Evolutionary conservation across 2,113 vertebrate species (phyloP).

Genomic region (Drymodes brunneopygia): DNA sequence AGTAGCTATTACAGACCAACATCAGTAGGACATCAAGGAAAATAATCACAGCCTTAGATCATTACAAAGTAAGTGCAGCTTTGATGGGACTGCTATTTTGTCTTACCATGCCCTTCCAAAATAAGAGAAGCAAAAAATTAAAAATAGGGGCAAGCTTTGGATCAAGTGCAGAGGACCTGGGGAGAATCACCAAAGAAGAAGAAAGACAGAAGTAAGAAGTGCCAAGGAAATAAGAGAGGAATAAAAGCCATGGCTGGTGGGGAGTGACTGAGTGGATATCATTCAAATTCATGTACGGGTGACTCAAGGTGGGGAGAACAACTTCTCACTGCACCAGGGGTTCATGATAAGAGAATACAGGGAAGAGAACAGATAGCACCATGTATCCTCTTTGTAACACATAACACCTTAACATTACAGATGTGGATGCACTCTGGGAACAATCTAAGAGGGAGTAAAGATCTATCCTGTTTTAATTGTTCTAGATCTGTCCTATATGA

Average conservation of each 20-base stretch:
- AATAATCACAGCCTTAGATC: not conserved
- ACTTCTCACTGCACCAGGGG: not conserved
- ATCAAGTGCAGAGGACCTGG: not conserved
- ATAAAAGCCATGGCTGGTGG: not conserved
- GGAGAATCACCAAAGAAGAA: not conserved
- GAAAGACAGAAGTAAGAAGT: not conserved
- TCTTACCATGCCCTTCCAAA: not conserved
- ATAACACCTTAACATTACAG: not conserved
- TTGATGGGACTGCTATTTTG: not conserved
- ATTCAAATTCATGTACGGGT: not conserved
- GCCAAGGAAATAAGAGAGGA: not conserved
- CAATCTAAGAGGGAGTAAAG: not conserved
- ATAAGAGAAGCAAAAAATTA: not conserved
- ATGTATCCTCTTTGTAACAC: not conserved
- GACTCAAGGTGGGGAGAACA: not conserved
- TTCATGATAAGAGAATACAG: not conserved
- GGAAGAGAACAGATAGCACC: not conserved
- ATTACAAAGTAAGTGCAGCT: not conserved
- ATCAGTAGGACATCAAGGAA: not conserved
- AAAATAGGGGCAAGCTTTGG: not conserved
- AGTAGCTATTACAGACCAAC: not conserved
- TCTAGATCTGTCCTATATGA: not conserved
- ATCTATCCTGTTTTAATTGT: not conserved
- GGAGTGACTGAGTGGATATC: rapidly evolving
- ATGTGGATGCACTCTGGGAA: not conserved